Conservation (phyloP, 2,797 vertebrate species). For the Nannoperca australis region DNA sequence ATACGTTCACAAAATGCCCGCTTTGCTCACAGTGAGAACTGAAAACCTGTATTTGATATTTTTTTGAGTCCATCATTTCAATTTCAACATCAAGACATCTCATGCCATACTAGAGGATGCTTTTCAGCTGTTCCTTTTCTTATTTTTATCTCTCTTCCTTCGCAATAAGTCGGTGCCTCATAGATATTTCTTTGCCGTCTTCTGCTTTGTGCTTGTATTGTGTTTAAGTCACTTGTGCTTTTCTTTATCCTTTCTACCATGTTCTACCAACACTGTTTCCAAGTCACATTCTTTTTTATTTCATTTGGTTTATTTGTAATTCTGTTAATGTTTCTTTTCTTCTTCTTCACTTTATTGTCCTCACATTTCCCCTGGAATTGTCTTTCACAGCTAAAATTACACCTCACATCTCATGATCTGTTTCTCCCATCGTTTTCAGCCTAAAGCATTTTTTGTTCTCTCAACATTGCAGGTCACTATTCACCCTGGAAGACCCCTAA, state of each 20-base stretch:
- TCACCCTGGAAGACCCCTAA: constrained; percentile 99
- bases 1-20: constrained; percentile 21
- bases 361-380: neutral
- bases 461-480: constrained; percentile 96
- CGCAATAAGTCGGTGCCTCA: neutral
- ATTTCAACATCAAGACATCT: neutral
- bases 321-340: neutral
- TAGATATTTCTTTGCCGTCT: constrained; percentile 20
- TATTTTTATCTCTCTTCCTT: neutral
- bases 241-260: constrained; percentile 27
- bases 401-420: constrained; percentile 27
- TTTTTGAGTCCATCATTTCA: constrained; percentile 1
- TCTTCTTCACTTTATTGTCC: constrained; percentile 19
- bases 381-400: constrained; percentile 10
- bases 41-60: neutral
- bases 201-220: constrained; percentile 26
- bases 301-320: constrained; percentile 32
- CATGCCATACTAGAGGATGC: neutral
- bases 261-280: constrained; percentile 5
- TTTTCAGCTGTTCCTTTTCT: neutral
- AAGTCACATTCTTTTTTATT: constrained; percentile 10
- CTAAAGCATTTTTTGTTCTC: constrained; percentile 87
- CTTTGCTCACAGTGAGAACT: neutral
- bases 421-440: constrained; percentile 56
- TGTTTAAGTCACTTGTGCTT: constrained; percentile 11